Evolutionary conservation across 37 sponge, comb jelly and placozoan species (phyloP), one percentile per base, ranked within the genome.

Genomic region (Theonella swinhoei): DNA sequence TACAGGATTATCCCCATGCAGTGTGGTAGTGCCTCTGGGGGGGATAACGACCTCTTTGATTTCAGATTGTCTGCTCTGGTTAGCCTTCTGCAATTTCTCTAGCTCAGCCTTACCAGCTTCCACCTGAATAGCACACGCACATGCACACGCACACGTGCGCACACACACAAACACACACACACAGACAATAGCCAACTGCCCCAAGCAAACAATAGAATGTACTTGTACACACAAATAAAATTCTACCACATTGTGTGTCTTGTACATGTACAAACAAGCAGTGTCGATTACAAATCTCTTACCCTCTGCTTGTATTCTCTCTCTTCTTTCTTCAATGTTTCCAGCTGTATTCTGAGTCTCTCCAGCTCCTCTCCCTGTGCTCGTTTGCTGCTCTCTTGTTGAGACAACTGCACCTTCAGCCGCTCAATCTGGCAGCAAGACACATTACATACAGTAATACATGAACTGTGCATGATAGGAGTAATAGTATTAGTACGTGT

Each of bases 321-420:
- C 76, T 90, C 91, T 29, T 87, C 88, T 34, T 84, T 75, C 76
- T 64, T 75, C 58, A 94, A 79, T 7, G 66, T 71, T 30, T 88
- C 76, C 39, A 90, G 63, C 33, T 91, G 84, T 7, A 64, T 47
- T 64, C 75, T 65, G 11, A 88, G 84, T 34, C 66, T 78, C 80
- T 82, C 77, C 39, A 92, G 69, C 62, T 89, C 90, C 38, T 89
- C 80, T 4, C 25, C 28, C 75, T 89, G 90, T 3, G 69, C 64
- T 34, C 63, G 33, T 42, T 72, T 79, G 43, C 77, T 85, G 17
- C 26, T 74, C 68, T 90, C 87, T 42, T 81, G 82, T 68, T 85
- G 74, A n/a, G 82, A 73, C 3, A 85, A 61, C 82, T 85, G 87
- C 39, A 33, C 69, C 64, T 86, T 85, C 70, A 90, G 60, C 28